phyloP scores from a whole-genome alignment of 2,888 invertebrate species.

The Helleia helle region DNA sequence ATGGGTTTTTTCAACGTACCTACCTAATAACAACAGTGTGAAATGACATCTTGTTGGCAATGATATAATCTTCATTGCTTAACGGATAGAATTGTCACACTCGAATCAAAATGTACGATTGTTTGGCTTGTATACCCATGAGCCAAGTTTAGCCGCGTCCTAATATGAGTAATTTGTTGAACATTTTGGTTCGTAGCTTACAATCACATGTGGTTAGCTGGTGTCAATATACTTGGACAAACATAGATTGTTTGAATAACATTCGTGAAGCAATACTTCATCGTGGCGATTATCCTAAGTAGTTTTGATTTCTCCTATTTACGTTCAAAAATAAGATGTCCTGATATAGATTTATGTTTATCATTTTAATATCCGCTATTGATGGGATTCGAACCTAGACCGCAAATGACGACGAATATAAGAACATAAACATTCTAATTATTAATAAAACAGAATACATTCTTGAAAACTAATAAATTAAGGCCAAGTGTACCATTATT shows the following conservation, averaged over 20 bases:
- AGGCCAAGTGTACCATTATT: not conserved
- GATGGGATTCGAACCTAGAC: no score
- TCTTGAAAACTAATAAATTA: no score
- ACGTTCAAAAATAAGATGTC: no score
- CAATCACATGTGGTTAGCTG: not conserved
- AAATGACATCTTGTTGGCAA: slow-evolving; percentile 15
- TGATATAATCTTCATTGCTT: no score
- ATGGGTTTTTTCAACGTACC: no score
- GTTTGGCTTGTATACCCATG: slow-evolving; percentile 20
- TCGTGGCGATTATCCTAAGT: no score
- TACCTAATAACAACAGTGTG: slow-evolving; percentile 10
- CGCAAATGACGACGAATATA: no score
- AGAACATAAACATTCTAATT: no score
- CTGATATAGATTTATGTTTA: no score
- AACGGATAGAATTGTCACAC: slow-evolving; percentile 18
- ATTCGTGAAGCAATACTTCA: not conserved
- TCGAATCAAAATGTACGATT: slow-evolving; percentile 18
- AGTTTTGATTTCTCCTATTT: no score
- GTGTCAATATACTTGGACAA: slow-evolving; percentile 1
- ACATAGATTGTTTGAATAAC: not conserved
- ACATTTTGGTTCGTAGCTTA: not conserved
- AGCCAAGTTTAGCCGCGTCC: slow-evolving; percentile 18
- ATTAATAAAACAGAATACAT: no score
- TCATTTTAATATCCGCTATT: no score
- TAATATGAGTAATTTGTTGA: slow-evolving; percentile 23